Conservation (phyloP, 2,113 vertebrate species). For the Papio anubis region DNA sequence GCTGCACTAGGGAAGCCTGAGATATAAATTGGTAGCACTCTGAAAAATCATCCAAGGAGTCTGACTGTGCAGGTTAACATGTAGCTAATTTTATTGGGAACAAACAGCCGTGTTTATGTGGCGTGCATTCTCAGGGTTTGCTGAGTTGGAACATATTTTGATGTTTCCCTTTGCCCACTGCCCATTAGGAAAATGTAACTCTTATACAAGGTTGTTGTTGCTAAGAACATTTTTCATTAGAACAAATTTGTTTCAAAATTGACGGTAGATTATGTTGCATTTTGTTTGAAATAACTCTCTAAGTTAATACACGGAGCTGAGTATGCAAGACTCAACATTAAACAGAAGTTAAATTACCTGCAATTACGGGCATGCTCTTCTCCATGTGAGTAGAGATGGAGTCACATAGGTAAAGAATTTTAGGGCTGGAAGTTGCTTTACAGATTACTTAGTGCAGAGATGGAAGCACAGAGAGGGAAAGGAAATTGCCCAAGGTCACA, state of each 20-base stretch:
- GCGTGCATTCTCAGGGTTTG: background rate
- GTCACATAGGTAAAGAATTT: background rate
- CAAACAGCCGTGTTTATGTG: slow-evolving; percentile 21
- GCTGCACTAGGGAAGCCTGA: background rate
- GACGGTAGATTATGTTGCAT: slow-evolving; percentile 35
- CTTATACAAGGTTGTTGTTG: slow-evolving; percentile 26
- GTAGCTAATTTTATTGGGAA: slow-evolving; percentile 40
- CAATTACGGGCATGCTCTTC: background rate
- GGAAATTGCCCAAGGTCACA: slow-evolving; percentile 31
- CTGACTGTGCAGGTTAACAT: slow-evolving; percentile 24
- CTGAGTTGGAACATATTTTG: slow-evolving; percentile 20
- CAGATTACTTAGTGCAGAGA: background rate
- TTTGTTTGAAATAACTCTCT: slow-evolving; percentile 61
- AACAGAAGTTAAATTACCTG: slow-evolving; percentile 58
- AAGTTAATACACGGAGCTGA: slow-evolving; percentile 50
- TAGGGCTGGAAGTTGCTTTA: background rate
- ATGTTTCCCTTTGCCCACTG: slow-evolving; percentile 40
- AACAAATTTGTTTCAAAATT: slow-evolving; percentile 50
- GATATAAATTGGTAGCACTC: background rate
- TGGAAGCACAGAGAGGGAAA: slow-evolving; percentile 48
- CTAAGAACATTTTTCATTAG: slow-evolving; percentile 72
- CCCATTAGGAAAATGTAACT: slow-evolving; percentile 56
- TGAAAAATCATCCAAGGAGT: slow-evolving; percentile 52
- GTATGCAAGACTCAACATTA: background rate
- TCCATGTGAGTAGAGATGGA: background rate